Evolutionary conservation across 2,888 invertebrate species (phyloP).

Genomic region (Gordius sp.): DNA sequence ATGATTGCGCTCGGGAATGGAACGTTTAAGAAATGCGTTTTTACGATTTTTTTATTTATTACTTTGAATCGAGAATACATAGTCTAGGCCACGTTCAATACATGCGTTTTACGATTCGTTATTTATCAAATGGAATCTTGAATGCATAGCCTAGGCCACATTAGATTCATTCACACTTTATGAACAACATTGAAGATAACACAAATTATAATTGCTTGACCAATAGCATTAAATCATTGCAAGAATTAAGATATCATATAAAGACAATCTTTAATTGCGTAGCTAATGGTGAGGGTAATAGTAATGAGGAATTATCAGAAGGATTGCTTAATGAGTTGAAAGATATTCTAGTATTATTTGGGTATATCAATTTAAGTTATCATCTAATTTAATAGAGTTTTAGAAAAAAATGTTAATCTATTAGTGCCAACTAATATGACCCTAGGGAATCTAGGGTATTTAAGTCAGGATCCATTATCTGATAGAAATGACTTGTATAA

Average conservation of each 20-base stretch:
- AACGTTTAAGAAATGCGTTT: no score
- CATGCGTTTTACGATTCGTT: no score
- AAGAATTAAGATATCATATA: not conserved
- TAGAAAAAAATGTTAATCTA: not conserved
- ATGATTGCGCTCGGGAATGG: no score
- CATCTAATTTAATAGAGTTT: not conserved
- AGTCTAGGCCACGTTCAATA: no score
- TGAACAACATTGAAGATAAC: no score
- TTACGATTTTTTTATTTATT: no score
- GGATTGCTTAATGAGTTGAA: not conserved
- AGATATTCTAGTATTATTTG: not conserved
- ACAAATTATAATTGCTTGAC: not conserved
- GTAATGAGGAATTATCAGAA: not conserved
- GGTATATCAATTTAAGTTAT: not conserved
- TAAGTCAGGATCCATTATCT: constrained; percentile 4
- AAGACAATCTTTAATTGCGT: not conserved
- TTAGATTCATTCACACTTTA: no score
- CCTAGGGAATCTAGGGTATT: not conserved
- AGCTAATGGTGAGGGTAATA: not conserved
- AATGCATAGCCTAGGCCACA: no score
- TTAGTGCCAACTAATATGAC: not conserved
- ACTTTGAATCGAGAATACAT: no score
- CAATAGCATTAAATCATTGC: not conserved
- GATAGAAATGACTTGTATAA: not conserved
- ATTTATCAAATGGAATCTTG: no score